Evolutionary conservation across 1,140 invertebrate genomes (phyloP).

Genomic region (Drosophila bifasciata): DNA sequence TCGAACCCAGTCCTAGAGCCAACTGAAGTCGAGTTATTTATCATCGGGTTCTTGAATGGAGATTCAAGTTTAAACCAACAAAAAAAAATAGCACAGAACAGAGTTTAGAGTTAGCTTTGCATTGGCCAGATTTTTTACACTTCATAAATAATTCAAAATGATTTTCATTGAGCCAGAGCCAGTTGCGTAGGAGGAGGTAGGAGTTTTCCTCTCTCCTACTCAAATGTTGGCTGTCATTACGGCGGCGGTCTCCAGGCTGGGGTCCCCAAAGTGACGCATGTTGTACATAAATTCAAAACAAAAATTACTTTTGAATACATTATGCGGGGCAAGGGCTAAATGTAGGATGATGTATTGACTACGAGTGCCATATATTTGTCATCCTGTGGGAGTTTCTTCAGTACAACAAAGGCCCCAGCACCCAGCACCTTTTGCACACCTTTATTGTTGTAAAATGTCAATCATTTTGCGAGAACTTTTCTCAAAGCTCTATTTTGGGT

Average conservation of each 20-base stretch:
- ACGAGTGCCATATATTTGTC: conserved; percentile 32
- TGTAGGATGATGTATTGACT: conserved; percentile 23
- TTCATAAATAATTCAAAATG: conserved; percentile 69
- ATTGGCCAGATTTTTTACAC: conserved; percentile 35
- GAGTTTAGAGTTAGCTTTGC: conserved; percentile 49
- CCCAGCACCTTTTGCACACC: conserved; percentile 1
- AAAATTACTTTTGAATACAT: conserved; percentile 17
- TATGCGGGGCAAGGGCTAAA: neutral
- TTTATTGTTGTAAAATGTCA: conserved; percentile 23
- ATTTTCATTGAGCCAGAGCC: conserved; percentile 53
- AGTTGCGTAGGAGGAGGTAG: conserved; percentile 16
- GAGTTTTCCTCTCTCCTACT: neutral
- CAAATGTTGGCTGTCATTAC: conserved; percentile 11
- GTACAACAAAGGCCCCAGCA: conserved; percentile 2
- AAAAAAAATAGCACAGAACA: conserved; percentile 36
- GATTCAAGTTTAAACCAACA: conserved; percentile 47
- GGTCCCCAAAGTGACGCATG: conserved; percentile 23
- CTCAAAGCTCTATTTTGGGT: conserved; percentile 19
- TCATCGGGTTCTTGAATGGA: conserved; percentile 36
- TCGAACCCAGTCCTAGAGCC: neutral
- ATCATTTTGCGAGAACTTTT: conserved; percentile 28
- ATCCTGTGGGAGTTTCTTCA: conserved; percentile 13
- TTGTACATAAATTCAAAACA: conserved; percentile 27
- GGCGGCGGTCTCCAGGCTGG: neutral
- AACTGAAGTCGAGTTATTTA: conserved; percentile 39